Percentiles rank a stretch among this genome's conserved stretches.
Evolutionary conservation across 2,888 invertebrate genomes (phyloP).

Genomic region (Hololepta plana): DNA sequence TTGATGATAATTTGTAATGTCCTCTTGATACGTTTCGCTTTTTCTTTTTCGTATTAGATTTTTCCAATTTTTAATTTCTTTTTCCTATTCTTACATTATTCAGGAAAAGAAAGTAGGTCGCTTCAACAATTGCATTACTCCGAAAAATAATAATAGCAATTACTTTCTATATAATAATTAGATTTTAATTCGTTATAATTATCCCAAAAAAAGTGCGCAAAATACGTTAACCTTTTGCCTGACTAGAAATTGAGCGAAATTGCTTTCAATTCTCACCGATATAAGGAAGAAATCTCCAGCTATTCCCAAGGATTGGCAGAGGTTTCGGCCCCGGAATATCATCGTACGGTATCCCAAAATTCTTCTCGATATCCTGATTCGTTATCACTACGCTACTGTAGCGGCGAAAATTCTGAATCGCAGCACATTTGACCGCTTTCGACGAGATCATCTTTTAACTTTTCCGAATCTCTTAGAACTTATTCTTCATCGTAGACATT

Average conservation of each 20-base stretch:
- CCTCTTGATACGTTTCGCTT: background rate
- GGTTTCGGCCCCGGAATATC: slow-evolving; percentile 41
- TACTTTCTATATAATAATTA: slow-evolving; percentile 1
- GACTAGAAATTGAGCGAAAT: background rate
- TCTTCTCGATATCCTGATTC: slow-evolving; percentile 11
- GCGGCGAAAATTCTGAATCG: too few relatives aligned
- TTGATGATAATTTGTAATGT: too few relatives aligned
- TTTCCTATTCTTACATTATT: too few relatives aligned
- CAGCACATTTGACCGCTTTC: too few relatives aligned
- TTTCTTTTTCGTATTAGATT: background rate
- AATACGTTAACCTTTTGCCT: background rate
- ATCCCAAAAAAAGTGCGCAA: background rate
- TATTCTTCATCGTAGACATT: too few relatives aligned
- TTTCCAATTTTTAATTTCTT: background rate
- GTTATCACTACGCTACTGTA: too few relatives aligned
- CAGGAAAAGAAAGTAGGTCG: too few relatives aligned
- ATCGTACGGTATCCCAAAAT: slow-evolving; percentile 30
- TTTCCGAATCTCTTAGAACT: too few relatives aligned
- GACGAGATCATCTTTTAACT: too few relatives aligned
- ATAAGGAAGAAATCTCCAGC: slow-evolving; percentile 41
- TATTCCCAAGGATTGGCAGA: slow-evolving; percentile 40
- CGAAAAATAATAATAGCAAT: too few relatives aligned
- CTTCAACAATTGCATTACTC: slow-evolving; percentile 1
- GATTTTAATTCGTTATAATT: background rate
- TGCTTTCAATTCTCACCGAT: slow-evolving; percentile 32